These are phyloP conservation scores for Antedon bifida DNA, from an alignment of 35 echinoderm and acorn worm genomes.

Conservation along the genomic window DNA sequence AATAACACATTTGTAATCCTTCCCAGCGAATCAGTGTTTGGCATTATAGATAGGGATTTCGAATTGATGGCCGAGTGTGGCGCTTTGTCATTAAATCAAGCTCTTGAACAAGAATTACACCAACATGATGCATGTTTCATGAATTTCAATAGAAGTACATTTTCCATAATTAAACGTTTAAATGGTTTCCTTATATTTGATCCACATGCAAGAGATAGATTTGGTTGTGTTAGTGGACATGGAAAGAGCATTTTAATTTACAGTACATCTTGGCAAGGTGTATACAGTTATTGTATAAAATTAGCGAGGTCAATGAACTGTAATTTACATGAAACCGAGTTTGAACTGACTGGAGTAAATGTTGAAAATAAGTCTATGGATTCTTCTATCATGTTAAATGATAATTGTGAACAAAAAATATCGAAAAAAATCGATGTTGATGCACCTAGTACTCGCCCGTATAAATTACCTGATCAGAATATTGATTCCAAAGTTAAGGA, in stretches of 20 bases:
- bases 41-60: constrained; percentile 13
- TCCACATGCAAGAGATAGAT: neutral
- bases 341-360: constrained; percentile 10
- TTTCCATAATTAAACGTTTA: constrained; percentile 1
- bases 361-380: neutral
- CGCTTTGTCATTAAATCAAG: constrained; percentile 11
- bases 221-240: neutral
- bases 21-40: constrained; percentile 8
- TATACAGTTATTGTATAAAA: constrained; percentile 7
- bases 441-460: no score
- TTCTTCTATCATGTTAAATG: no score
- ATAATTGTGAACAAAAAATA: no score
- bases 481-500: no score
- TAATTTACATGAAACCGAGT: neutral
- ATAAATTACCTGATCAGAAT: no score
- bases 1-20: constrained; percentile 1
- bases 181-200: neutral
- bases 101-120: constrained; percentile 12
- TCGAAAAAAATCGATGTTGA: no score
- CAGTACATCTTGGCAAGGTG: constrained; percentile 11
- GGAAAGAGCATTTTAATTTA: constrained; percentile 4
- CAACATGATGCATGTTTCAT: constrained; percentile 19
- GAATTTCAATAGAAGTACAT: constrained; percentile 16
- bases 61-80: constrained; percentile 3
- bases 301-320: constrained; percentile 10